A percentile compares a stretch with the other conserved stretches of the same genome.
Evolutionary conservation across 2,888 invertebrate genomes (phyloP).

Genomic region (Ligdia adustata): DNA sequence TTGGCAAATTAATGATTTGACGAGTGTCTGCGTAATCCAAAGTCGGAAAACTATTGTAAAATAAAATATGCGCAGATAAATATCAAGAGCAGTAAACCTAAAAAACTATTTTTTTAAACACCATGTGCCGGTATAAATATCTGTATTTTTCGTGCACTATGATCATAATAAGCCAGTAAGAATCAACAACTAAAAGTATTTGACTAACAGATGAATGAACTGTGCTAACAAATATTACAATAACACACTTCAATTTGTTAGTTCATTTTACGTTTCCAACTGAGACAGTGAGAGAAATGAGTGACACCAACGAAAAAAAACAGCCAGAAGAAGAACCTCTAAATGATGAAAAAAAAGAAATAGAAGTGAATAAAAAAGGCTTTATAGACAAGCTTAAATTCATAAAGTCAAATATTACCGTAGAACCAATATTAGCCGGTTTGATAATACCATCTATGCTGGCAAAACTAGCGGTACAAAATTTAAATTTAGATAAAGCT

Average conservation of each 20-base stretch:
- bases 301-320: constrained; percentile 39
- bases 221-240: constrained; percentile 36
- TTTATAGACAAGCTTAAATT: constrained; percentile 79
- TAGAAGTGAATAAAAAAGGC: constrained; percentile 62
- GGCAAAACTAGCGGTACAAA: constrained; percentile 86
- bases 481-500: constrained; percentile 73
- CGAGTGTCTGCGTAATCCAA: no score
- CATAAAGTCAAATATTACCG: constrained; percentile 85
- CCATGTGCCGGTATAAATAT: no score
- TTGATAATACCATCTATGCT: constrained; percentile 86
- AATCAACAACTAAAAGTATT: constrained; percentile 36
- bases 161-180: constrained; percentile 41
- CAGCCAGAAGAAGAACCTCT: constrained; percentile 59
- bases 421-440: constrained; percentile 88
- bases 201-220: constrained; percentile 45
- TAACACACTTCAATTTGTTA: constrained; percentile 34
- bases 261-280: constrained; percentile 37
- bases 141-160: constrained; percentile 18
- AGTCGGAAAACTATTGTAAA: no score
- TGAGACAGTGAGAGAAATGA: constrained; percentile 46
- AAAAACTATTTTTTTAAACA: no score
- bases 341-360: constrained; percentile 43
- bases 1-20: no score
- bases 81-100: no score
- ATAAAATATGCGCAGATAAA: no score